Evolutionary conservation across 1,140 invertebrate species (phyloP), one percentile per base, ranked within the genome.

Genomic region (Rhopalosiphum maidis): DNA sequence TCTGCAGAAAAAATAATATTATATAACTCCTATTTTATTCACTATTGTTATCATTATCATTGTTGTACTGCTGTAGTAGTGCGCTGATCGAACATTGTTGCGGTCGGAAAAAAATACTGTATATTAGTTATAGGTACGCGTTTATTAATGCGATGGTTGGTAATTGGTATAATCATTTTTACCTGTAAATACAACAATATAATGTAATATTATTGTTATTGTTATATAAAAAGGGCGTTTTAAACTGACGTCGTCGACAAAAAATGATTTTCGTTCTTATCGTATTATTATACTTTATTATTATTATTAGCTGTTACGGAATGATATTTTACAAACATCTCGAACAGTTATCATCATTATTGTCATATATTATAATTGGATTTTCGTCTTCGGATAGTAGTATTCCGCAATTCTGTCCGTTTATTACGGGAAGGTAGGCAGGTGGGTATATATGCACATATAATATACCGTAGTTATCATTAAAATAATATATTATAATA

Each of bases 301-400:
- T 54, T 54, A 54, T 54, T 54, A 54, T 54, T 23, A 77, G 60
- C 15, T 77, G n/a, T 77, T 77, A 18, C 15, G 30, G 4, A 15
- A 77, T n/a, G 60, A 77, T 77, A 77, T 30, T n/a, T 77, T 77
- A 77, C 60, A 77, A 77, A 77, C 30, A n/a, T 77, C 60, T 77
- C n/a, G 15, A 77, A 77, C 60, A 15, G n/a, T 77, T 77, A 18
- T 77, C n/a, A 77, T 77, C 60, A 77, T 77, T 77, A 77, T 77
- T 77, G 60, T 77, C 23, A 41, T 86, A 43, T 86, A 25, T 86
- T 41, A 86, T 83, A 83, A 83, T 83, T 77, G 60, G 60, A 83
- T 83, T 37, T 37, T 83, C 35, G 22, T 83, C 35, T 83, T 83
- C 77, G 35, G 0, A 37, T 37, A n/a, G 30, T 30, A 11, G 55